Conservation (phyloP, 2,888 invertebrate species). For the Dicranocentrus wangi region DNA sequence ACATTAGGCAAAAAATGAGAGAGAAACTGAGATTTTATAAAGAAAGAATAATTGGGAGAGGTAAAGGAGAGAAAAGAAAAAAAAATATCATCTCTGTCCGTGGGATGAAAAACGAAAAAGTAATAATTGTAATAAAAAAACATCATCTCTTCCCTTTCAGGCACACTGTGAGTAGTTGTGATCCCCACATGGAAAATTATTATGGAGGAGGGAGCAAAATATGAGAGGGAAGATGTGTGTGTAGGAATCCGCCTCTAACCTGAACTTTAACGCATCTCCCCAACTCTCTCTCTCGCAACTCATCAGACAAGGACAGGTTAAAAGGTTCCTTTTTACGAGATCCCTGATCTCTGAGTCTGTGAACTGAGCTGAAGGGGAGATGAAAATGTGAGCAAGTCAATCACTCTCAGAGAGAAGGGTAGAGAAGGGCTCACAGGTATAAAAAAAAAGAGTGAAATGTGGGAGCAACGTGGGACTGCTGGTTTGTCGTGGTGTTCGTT, state of each 20-base stretch:
- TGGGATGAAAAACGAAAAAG: slow-evolving; percentile 36
- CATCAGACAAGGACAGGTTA: slow-evolving; percentile 56
- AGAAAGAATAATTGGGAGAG: neutral
- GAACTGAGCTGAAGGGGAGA: neutral
- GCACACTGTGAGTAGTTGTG: neutral
- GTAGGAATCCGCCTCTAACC: slow-evolving; percentile 52
- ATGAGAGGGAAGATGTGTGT: slow-evolving; percentile 28
- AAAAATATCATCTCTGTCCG: slow-evolving; percentile 27
- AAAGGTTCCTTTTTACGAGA: neutral
- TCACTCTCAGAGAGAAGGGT: slow-evolving; percentile 8
- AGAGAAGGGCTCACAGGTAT: slow-evolving; percentile 18
- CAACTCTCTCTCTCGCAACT: slow-evolving; percentile 13
- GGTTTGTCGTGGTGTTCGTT: slow-evolving; percentile 27
- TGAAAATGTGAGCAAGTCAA: neutral
- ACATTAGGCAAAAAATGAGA: slow-evolving; percentile 2
- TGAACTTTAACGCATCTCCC: slow-evolving; percentile 9
- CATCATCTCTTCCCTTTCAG: neutral
- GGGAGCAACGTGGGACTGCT: slow-evolving; percentile 44
- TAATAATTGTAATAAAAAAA: neutral
- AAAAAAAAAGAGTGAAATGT: slow-evolving; percentile 21
- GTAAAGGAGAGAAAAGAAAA: neutral
- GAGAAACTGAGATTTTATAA: neutral
- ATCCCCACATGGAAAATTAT: no score
- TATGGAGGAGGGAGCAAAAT: neutral
- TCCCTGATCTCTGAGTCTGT: neutral